Percentiles rank a stretch among this genome's conserved stretches.
Conservation (phyloP, 2,888 invertebrate species). For the Aquatica leii region DNA sequence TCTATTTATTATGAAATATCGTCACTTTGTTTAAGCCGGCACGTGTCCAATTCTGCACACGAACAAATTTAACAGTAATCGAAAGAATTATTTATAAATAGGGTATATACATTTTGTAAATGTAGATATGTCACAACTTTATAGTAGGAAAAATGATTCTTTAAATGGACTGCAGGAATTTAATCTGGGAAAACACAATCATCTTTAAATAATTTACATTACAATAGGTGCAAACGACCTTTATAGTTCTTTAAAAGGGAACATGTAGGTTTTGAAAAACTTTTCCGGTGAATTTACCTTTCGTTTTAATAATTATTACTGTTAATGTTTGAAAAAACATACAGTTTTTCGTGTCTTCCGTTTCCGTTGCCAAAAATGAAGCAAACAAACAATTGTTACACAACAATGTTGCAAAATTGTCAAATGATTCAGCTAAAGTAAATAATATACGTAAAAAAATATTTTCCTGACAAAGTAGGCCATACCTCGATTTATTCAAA, state of each 20-base stretch:
- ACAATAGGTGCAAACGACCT: constrained; percentile 17
- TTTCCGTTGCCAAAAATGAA: constrained; percentile 11
- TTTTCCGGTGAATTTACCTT: neutral
- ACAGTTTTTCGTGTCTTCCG: constrained; percentile 11
- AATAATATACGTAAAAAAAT: constrained; percentile 51
- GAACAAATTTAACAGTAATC: too few species aligned
- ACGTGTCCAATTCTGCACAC: too few species aligned
- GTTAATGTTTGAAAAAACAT: constrained; percentile 2
- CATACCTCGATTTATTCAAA: constrained; percentile 58
- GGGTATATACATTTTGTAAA: too few species aligned
- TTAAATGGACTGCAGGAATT: too few species aligned
- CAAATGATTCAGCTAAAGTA: constrained; percentile 42
- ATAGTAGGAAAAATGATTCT: too few species aligned
- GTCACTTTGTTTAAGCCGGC: too few species aligned
- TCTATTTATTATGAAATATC: too few species aligned
- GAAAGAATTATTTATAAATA: too few species aligned
- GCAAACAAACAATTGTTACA: neutral
- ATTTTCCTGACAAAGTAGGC: constrained; percentile 56
- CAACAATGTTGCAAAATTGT: neutral
- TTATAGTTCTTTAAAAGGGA: constrained; percentile 11
- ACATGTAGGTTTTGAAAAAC: neutral
- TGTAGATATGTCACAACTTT: too few species aligned
- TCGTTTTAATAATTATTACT: neutral
- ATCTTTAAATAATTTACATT: constrained; percentile 7
- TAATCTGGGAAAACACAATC: neutral